Conservation (phyloP, 2,797 vertebrate species). For the Siniperca scherzeri region DNA sequence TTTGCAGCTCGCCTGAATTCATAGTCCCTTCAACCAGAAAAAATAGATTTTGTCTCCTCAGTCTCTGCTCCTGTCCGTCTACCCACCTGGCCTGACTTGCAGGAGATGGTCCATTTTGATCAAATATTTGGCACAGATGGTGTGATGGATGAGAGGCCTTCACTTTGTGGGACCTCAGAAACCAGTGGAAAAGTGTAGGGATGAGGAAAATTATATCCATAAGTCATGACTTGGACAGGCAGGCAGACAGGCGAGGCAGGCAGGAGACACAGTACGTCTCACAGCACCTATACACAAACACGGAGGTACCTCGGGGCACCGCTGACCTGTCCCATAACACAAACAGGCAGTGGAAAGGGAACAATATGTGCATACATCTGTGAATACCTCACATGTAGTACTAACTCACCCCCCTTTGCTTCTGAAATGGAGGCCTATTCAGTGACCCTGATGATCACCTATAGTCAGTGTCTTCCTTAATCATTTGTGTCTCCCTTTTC, state of each 20-base stretch:
- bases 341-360: slow-evolving; percentile 33
- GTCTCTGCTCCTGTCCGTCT: slow-evolving; percentile 24
- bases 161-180: slow-evolving; percentile 57
- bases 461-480: slow-evolving; percentile 42
- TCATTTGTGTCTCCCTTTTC: slow-evolving; percentile 72
- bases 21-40: slow-evolving; percentile 29
- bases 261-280: slow-evolving; percentile 48
- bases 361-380: slow-evolving; percentile 42
- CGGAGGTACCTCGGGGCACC: slow-evolving; percentile 32
- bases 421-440: slow-evolving; percentile 22
- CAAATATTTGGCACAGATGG: slow-evolving; percentile 42
- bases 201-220: slow-evolving; percentile 84
- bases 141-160: slow-evolving; percentile 70
- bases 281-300: slow-evolving; percentile 54
- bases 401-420: background rate
- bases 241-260: slow-evolving; percentile 44
- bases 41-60: slow-evolving; percentile 23
- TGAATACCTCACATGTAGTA: slow-evolving; percentile 30
- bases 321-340: slow-evolving; percentile 44
- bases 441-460: slow-evolving; percentile 41
- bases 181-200: slow-evolving; percentile 73
- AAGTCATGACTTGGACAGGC: slow-evolving; percentile 77
- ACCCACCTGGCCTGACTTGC: slow-evolving; percentile 24
- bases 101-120: slow-evolving; percentile 36
- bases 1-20: slow-evolving; percentile 58